Conservation (phyloP, 2,888 invertebrate species). For the Unio pictorum region DNA sequence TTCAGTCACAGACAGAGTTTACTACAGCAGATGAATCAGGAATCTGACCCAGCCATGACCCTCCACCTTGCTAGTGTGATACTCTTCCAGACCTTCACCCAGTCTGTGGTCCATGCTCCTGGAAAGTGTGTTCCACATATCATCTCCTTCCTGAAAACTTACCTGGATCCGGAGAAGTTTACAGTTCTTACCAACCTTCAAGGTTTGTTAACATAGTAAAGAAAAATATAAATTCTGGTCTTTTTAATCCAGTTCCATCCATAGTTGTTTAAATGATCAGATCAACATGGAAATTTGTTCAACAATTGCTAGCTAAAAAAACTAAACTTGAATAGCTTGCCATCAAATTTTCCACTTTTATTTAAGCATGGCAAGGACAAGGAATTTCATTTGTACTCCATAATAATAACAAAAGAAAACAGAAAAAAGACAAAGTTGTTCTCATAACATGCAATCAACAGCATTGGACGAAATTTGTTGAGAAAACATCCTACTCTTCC, state of each 20-base stretch:
- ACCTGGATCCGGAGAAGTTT: constrained; percentile 80
- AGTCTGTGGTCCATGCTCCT: constrained; percentile 90
- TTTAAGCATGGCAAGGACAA: no score
- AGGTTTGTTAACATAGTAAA: constrained; percentile 75
- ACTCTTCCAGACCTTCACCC: constrained; percentile 85
- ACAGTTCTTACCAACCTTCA: constrained; percentile 81
- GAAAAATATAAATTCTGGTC: not conserved
- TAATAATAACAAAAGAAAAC: no score
- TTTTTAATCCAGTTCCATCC: not conserved
- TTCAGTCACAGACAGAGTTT: constrained; percentile 86
- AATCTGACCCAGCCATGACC: constrained; percentile 65
- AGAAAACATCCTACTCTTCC: no score
- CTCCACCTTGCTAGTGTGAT: constrained; percentile 73
- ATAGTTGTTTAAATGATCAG: not conserved
- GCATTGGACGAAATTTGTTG: no score
- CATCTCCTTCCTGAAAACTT: constrained; percentile 81
- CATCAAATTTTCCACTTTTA: no score
- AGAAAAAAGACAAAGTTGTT: no score
- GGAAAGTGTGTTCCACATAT: constrained; percentile 92
- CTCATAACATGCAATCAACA: no score
- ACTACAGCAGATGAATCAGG: constrained; percentile 81
- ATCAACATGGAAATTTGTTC: no score
- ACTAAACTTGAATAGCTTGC: no score
- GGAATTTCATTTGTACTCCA: no score
- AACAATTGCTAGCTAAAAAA: not conserved